These are phyloP conservation scores for Paratilapia polleni DNA, from an alignment of 2,113 vertebrate species.

Conservation along the genomic window DNA sequence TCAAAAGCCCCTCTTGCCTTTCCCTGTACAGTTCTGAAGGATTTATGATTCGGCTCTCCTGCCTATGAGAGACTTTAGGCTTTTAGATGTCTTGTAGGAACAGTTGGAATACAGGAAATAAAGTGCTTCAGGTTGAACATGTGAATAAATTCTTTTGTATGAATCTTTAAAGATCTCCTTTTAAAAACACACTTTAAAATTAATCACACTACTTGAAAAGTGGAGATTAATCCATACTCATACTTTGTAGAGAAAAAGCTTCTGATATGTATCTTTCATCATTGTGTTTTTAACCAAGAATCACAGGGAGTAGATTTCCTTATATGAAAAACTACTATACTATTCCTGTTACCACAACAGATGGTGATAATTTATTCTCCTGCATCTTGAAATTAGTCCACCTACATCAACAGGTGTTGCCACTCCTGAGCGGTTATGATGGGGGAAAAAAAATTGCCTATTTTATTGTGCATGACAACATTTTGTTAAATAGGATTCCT, in stretches of 20 bases:
- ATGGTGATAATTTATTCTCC: constrained; percentile 5
- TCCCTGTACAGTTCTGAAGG: constrained; percentile 37
- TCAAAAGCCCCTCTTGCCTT: constrained; percentile 60
- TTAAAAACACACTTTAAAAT: background rate
- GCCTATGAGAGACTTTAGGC: constrained; percentile 49
- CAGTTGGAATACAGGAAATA: constrained; percentile 30
- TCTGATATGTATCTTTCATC: background rate
- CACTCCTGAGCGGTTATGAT: background rate
- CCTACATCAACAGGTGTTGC: background rate
- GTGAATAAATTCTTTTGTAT: background rate
- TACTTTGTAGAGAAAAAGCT: background rate
- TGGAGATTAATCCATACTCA: background rate
- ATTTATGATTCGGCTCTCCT: constrained; percentile 53
- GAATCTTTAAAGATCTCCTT: background rate
- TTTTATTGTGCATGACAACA: background rate
- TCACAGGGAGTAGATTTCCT: background rate
- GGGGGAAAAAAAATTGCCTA: background rate
- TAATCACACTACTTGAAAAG: background rate
- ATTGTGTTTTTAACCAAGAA: background rate
- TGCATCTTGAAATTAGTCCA: background rate
- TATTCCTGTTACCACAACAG: background rate
- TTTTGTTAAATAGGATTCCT: background rate
- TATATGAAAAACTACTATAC: background rate
- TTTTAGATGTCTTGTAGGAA: constrained; percentile 40
- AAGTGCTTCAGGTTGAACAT: constrained; percentile 36